Percentiles rank a stretch among this genome's conserved stretches.
These are phyloP conservation scores for Corythornis leucogaster DNA, from an alignment of 2,797 vertebrate species.

Conservation along the genomic window DNA sequence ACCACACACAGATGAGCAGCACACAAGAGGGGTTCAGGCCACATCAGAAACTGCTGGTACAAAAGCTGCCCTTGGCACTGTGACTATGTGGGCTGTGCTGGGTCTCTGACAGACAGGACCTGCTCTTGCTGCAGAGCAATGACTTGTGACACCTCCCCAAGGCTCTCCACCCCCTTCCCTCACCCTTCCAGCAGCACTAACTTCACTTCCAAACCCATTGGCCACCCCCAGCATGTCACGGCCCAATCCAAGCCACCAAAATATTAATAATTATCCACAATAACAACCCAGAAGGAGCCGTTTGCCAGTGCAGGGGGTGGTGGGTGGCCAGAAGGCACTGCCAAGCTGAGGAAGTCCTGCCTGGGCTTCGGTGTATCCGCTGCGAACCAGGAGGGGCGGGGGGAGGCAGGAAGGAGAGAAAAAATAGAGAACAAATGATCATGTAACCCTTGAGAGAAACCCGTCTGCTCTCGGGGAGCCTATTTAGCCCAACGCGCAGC, in stretches of 20 bases:
- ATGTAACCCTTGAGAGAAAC: conserved; percentile 66
- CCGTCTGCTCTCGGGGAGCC: conserved; percentile 28
- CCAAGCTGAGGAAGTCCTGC: conserved; percentile 72
- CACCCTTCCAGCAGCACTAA: not conserved
- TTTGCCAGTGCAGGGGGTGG: conserved; percentile 27
- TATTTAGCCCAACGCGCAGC: conserved; percentile 33
- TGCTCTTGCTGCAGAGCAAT: accelerated
- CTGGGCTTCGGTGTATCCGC: conserved; percentile 63
- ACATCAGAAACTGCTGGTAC: accelerated
- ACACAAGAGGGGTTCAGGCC: accelerated
- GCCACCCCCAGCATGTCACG: accelerated
- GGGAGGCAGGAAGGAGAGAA: conserved; percentile 68
- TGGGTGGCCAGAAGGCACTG: conserved; percentile 35
- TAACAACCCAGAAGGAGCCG: conserved; percentile 57
- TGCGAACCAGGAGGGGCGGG: conserved; percentile 58
- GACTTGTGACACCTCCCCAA: not conserved
- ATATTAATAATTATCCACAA: too few species aligned
- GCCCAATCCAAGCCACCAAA: too few species aligned
- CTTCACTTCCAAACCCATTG: accelerated
- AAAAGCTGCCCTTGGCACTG: not conserved
- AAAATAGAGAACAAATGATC: conserved; percentile 72
- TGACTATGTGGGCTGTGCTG: accelerated
- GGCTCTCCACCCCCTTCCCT: not conserved
- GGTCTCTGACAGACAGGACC: not conserved
- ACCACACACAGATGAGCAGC: not conserved